These are phyloP conservation scores for Melitaea athalia DNA, from an alignment of 2,888 invertebrate genomes.

Conservation along the genomic window DNA sequence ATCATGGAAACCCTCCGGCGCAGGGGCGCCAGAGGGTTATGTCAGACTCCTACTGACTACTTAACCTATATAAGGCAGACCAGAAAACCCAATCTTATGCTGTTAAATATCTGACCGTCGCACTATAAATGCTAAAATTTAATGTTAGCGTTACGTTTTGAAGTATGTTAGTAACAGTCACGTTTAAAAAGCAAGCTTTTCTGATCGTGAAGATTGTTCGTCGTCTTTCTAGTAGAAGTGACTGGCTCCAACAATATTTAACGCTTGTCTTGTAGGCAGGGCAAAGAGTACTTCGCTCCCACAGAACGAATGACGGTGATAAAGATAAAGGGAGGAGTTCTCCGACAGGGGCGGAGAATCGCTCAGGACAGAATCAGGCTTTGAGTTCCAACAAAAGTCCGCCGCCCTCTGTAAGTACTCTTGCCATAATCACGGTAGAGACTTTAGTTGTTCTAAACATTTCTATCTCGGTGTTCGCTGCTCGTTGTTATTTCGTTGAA, in stretches of 20 bases:
- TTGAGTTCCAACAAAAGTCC: constrained; percentile 73
- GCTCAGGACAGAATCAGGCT: constrained; percentile 56
- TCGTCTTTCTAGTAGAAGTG: constrained; percentile 9
- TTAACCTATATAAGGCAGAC: no score
- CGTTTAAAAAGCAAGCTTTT: background rate
- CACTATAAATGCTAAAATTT: no score
- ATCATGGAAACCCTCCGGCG: no score
- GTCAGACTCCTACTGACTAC: no score
- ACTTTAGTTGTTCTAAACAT: constrained; percentile 26
- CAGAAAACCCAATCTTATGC: background rate
- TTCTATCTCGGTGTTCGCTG: constrained; percentile 29
- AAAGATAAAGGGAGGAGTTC: constrained; percentile 75
- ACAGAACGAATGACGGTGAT: constrained; percentile 82
- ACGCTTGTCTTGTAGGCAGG: constrained; percentile 64
- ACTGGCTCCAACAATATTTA: constrained; percentile 39
- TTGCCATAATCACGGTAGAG: constrained; percentile 36
- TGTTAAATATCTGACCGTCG: background rate
- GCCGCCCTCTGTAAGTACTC: constrained; percentile 72
- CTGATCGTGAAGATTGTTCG: constrained; percentile 1
- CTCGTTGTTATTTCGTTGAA: constrained; percentile 7
- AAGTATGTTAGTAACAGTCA: background rate
- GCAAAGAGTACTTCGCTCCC: constrained; percentile 80
- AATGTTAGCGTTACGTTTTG: background rate
- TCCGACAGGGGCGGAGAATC: constrained; percentile 59
- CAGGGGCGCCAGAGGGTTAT: no score